A percentile compares a stretch with the other conserved stretches of the same genome.
phyloP scores from a whole-genome alignment of 2,888 invertebrate species.

The Ashinkailepas kermadecensis region DNA sequence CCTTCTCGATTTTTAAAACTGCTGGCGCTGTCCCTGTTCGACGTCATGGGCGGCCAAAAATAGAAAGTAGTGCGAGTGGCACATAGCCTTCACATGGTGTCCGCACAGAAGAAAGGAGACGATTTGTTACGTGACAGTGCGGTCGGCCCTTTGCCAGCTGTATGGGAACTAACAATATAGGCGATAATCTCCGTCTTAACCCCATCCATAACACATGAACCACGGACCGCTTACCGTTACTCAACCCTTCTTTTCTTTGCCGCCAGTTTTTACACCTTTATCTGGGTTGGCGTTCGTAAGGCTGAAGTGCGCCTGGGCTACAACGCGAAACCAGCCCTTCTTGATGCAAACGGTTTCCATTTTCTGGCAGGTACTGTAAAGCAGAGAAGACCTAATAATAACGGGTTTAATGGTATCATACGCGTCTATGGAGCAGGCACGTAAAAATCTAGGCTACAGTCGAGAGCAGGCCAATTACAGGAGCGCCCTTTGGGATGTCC shows the following conservation, averaged over 20 bases:
- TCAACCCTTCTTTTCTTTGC: conserved; percentile 17
- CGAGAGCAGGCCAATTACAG: not conserved
- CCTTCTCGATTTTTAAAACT: no score
- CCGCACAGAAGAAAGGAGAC: not conserved
- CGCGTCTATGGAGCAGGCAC: not conserved
- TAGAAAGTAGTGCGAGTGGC: conserved; percentile 15
- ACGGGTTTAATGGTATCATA: conserved; percentile 15
- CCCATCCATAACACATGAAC: conserved; percentile 23
- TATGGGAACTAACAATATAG: not conserved
- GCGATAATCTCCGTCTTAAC: not conserved
- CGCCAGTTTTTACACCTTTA: conserved; percentile 17
- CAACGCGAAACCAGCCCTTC: not conserved
- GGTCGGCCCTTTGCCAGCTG: not conserved
- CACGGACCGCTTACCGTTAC: not conserved
- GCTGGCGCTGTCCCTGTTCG: no score
- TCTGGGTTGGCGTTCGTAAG: not conserved
- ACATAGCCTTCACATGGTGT: not conserved
- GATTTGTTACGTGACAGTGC: conserved; percentile 1
- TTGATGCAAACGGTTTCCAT: not conserved
- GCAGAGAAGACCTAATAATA: not conserved
- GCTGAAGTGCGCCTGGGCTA: not conserved
- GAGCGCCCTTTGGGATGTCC: not conserved
- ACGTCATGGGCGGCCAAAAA: not conserved
- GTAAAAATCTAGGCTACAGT: not conserved
- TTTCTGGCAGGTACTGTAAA: not conserved